phyloP scores from a whole-genome alignment of 2,888 invertebrate genomes.

The Catocala sponsa region DNA sequence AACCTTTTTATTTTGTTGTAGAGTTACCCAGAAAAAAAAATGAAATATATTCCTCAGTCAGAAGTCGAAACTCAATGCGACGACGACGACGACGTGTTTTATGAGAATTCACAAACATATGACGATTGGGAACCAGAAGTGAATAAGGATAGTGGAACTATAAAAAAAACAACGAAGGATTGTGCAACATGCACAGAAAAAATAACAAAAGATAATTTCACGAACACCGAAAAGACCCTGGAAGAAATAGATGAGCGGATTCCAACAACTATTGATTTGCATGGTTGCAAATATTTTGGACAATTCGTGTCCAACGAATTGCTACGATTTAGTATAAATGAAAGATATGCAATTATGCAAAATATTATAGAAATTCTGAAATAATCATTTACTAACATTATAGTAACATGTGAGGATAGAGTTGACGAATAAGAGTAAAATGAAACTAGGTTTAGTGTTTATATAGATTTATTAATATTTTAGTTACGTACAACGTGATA shows the following conservation, averaged over 20 bases:
- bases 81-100: slow-evolving; percentile 15
- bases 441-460: slow-evolving; percentile 23
- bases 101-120: slow-evolving; percentile 16
- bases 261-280: slow-evolving; percentile 23
- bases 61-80: slow-evolving; percentile 18
- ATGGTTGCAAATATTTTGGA: slow-evolving; percentile 37
- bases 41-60: slow-evolving; percentile 18
- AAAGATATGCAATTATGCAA: slow-evolving; percentile 35
- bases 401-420: slow-evolving; percentile 22
- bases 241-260: slow-evolving; percentile 13
- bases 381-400: slow-evolving; percentile 25
- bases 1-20: slow-evolving; percentile 14
- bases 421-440: slow-evolving; percentile 23
- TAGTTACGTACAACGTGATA: slow-evolving; percentile 28
- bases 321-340: slow-evolving; percentile 27
- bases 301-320: slow-evolving; percentile 34
- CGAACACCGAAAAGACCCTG: slow-evolving; percentile 11
- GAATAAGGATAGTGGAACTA: slow-evolving; percentile 15
- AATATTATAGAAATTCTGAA: slow-evolving; percentile 20
- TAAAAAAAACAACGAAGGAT: slow-evolving; percentile 17
- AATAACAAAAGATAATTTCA: slow-evolving; percentile 22
- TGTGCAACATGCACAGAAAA: slow-evolving; percentile 23
- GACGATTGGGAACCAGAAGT: slow-evolving; percentile 15
- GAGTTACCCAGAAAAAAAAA: slow-evolving; percentile 17
- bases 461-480: too few species aligned